Percentiles rank a stretch among this genome's conserved stretches.
phyloP scores from a whole-genome alignment of 2,888 invertebrate species.

The Ectemnius continuus region DNA sequence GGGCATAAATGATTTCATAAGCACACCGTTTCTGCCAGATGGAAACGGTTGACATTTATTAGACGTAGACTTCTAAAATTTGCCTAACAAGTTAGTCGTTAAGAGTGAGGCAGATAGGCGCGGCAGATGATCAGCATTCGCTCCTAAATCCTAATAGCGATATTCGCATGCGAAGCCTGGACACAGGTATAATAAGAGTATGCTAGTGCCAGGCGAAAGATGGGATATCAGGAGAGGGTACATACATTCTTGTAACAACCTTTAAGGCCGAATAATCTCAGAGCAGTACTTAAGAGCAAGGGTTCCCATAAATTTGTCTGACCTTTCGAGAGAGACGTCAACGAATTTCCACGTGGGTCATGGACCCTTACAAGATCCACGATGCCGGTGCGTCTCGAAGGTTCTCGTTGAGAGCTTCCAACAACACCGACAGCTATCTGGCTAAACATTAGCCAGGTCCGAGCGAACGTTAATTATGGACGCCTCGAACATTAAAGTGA shows the following conservation, averaged over 20 bases:
- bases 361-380: not conserved
- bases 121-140: too few species aligned
- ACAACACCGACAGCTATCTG: not conserved
- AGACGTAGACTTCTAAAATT: too few species aligned
- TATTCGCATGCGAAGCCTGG: too few species aligned
- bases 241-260: not conserved
- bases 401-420: not conserved
- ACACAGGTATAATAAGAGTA: too few species aligned
- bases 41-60: too few species aligned
- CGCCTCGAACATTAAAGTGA: conserved; percentile 2
- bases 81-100: too few species aligned
- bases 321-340: not conserved
- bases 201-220: too few species aligned
- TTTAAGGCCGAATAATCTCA: not conserved
- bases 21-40: too few species aligned
- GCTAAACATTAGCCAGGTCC: not conserved
- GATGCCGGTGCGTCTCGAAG: not conserved
- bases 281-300: not conserved
- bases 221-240: not conserved
- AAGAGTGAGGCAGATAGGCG: too few species aligned
- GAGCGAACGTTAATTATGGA: not conserved
- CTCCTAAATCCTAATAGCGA: too few species aligned
- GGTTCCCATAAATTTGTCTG: conserved; percentile 1
- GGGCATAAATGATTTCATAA: too few species aligned
- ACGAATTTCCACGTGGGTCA: not conserved